Evolutionary conservation across 2,888 invertebrate species (phyloP).

Genomic region (Elegia similella): DNA sequence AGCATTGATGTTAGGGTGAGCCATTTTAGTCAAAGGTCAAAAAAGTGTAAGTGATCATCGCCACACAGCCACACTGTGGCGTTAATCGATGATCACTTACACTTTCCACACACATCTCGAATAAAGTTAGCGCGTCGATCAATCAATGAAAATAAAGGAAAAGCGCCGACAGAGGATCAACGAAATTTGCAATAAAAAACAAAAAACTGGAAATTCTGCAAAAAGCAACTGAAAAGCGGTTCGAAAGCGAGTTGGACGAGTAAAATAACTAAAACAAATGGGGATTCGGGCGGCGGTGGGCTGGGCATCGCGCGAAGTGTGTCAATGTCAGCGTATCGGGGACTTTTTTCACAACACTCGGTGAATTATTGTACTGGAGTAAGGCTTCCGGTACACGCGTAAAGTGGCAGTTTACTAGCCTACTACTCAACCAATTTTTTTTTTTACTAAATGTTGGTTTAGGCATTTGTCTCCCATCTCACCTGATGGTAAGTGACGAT

Average conservation of each 20-base stretch:
- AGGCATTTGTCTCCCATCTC: no score
- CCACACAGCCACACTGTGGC: no score
- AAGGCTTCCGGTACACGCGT: no score
- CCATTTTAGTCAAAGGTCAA: no score
- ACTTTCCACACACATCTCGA: constrained; percentile 8
- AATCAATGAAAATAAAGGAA: constrained; percentile 33
- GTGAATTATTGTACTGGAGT: constrained; percentile 38
- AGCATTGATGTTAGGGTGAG: no score
- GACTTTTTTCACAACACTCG: constrained; percentile 38
- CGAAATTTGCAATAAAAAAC: constrained; percentile 43
- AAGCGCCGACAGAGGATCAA: constrained; percentile 38
- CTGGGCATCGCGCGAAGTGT: constrained; percentile 64
- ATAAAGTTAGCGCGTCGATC: constrained; percentile 12
- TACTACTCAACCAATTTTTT: no score
- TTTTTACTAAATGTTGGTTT: no score
- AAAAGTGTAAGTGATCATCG: no score
- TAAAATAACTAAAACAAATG: constrained; percentile 51
- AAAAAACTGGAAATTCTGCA: constrained; percentile 44
- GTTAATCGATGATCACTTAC: no score
- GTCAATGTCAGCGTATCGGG: constrained; percentile 71
- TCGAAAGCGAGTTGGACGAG: constrained; percentile 45
- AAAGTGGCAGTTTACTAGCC: no score
- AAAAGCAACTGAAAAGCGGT: constrained; percentile 49
- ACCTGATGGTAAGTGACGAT: no score
- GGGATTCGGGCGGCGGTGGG: constrained; percentile 44